A percentile compares a stretch with the other conserved stretches of the same genome.
phyloP scores from a whole-genome alignment of 2,113 vertebrate genomes.

The Pelvicachromis taeniatus region DNA sequence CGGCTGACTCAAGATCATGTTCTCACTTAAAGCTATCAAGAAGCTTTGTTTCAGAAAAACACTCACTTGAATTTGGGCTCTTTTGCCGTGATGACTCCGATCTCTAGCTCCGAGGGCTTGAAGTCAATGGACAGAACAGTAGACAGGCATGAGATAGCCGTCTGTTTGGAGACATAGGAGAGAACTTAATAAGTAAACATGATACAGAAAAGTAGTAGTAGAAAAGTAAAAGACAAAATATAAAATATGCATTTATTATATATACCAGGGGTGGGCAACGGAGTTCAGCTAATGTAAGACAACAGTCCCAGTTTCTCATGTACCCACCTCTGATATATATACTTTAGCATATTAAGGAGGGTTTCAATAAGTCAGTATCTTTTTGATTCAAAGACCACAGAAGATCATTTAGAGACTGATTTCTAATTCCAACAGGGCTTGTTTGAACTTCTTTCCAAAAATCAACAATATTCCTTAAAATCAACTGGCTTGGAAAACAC shows the following conservation, averaged over 20 bases:
- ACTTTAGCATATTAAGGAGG: neutral
- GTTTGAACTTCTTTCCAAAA: neutral
- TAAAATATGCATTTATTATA: neutral
- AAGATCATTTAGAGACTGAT: neutral
- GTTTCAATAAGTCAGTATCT: neutral
- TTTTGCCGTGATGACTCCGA: conserved; percentile 85
- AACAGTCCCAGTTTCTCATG: neutral
- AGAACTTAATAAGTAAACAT: neutral
- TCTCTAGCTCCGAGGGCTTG: conserved; percentile 91
- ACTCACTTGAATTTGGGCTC: conserved; percentile 87
- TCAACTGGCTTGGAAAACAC: neutral
- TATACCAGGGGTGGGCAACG: neutral
- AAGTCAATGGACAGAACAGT: conserved; percentile 91
- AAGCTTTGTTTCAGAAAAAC: neutral
- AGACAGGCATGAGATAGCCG: conserved; percentile 88
- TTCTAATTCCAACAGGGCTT: neutral
- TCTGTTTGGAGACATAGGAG: conserved; percentile 65
- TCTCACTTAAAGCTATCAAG: neutral
- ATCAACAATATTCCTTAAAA: neutral
- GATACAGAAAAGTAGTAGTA: neutral
- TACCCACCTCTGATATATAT: neutral
- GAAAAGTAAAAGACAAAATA: neutral
- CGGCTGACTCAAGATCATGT: neutral
- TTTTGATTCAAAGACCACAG: neutral
- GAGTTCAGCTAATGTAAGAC: neutral